Percentiles rank a stretch among this genome's conserved stretches.
Conservation (phyloP, 1,140 invertebrate species). For the Lanistes nyassanus region DNA sequence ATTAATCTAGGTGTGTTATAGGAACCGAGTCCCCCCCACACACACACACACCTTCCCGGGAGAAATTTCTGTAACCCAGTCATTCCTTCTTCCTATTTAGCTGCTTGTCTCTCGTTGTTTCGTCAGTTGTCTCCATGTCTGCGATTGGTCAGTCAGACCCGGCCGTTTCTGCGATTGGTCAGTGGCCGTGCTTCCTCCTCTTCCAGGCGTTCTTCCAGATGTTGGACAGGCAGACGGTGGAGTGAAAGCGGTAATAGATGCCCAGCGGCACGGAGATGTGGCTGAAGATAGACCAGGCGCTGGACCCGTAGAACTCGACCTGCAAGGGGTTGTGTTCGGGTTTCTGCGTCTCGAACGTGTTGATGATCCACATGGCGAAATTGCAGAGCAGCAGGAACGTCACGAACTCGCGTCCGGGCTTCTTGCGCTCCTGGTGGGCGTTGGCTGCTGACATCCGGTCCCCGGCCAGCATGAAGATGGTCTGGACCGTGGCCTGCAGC, state of each 20-base stretch:
- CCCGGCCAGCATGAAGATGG: slow-evolving; percentile 15
- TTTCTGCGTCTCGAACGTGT: slow-evolving; percentile 56
- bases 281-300: slow-evolving; percentile 53
- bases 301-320: slow-evolving; percentile 48
- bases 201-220: slow-evolving; percentile 59
- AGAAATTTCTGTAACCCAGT: not conserved
- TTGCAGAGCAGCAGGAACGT: slow-evolving; percentile 95
- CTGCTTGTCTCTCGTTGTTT: not conserved
- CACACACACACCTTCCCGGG: too few species aligned
- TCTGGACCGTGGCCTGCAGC: slow-evolving; percentile 78
- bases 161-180: not conserved
- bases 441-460: slow-evolving; percentile 82
- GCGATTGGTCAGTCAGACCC: not conserved
- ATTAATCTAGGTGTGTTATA: too few species aligned
- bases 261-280: slow-evolving; percentile 53
- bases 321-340: slow-evolving; percentile 50
- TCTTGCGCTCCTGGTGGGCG: slow-evolving; percentile 83
- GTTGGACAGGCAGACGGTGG: slow-evolving; percentile 56
- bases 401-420: slow-evolving; percentile 92
- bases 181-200: slow-evolving; percentile 28
- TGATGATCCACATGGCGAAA: slow-evolving; percentile 58
- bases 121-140: not conserved
- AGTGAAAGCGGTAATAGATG: slow-evolving; percentile 59
- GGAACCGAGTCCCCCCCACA: too few species aligned
- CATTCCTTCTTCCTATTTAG: not conserved